phyloP scores from a whole-genome alignment of 2,113 vertebrate genomes.

The Petromus typicus region DNA sequence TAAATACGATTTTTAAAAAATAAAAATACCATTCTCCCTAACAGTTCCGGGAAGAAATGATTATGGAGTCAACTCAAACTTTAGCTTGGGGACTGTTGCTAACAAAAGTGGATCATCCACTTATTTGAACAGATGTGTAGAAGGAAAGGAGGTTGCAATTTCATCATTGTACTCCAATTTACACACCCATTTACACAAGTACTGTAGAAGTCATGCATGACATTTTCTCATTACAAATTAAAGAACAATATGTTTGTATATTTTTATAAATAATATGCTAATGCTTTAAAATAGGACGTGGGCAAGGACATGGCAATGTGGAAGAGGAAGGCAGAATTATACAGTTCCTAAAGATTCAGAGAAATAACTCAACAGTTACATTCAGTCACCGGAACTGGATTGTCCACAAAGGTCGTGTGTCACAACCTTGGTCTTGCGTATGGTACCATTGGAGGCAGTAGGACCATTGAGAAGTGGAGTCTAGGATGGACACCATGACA shows the following conservation, averaged over 20 bases:
- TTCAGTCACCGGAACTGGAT: neutral
- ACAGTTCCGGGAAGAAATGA: neutral
- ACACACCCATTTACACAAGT: neutral
- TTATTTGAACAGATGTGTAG: neutral
- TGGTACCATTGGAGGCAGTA: neutral
- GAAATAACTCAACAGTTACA: too few species aligned
- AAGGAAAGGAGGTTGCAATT: neutral
- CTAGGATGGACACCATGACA: neutral
- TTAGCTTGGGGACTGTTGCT: neutral
- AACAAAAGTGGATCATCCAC: neutral
- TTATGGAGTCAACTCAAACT: neutral
- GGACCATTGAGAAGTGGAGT: neutral
- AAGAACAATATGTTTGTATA: neutral
- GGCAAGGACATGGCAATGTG: neutral
- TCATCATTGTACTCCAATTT: neutral
- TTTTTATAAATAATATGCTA: neutral
- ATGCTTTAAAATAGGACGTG: neutral
- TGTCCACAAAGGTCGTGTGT: neutral
- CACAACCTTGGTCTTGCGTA: neutral
- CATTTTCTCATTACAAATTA: constrained; percentile 1
- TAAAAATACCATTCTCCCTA: neutral
- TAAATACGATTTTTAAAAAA: neutral
- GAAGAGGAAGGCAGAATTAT: neutral
- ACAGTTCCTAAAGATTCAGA: neutral
- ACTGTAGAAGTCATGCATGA: neutral